Evolutionary conservation across 2,797 vertebrate genomes (phyloP).

Genomic region (Ibycter americanus): DNA sequence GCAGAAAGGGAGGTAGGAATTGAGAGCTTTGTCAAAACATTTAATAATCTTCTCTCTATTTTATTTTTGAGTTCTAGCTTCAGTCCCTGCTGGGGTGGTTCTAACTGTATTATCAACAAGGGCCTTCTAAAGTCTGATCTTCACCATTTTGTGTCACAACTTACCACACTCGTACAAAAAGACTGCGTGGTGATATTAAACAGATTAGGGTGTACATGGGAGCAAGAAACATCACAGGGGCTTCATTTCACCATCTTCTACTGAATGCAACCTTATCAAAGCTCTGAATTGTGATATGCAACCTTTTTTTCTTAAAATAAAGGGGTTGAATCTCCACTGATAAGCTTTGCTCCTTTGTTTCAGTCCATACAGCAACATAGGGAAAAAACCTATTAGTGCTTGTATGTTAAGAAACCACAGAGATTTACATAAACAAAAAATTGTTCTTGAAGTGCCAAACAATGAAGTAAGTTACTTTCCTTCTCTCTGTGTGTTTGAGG

Average conservation of each 20-base stretch:
- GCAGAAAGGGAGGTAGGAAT: neutral
- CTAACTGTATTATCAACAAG: neutral
- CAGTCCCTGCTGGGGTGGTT: no score
- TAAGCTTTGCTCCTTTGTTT: neutral
- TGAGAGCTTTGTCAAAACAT: neutral
- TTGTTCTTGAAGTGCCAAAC: neutral
- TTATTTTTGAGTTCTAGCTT: neutral
- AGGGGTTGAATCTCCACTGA: neutral
- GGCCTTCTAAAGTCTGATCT: neutral
- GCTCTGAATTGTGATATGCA: neutral
- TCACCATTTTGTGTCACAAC: neutral
- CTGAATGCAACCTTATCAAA: neutral
- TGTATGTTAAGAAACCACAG: neutral
- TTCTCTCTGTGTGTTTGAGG: neutral
- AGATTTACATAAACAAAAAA: neutral
- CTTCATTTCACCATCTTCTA: neutral
- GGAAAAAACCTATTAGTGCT: neutral
- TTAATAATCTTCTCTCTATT: neutral
- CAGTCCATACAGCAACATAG: accelerated
- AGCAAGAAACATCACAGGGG: neutral
- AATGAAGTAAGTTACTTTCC: neutral
- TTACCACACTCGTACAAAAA: neutral
- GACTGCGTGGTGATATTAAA: neutral
- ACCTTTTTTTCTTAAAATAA: neutral
- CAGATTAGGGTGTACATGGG: neutral